Evolutionary conservation across 2,888 invertebrate genomes (phyloP).

Genomic region (Aspidiotus destructor): DNA sequence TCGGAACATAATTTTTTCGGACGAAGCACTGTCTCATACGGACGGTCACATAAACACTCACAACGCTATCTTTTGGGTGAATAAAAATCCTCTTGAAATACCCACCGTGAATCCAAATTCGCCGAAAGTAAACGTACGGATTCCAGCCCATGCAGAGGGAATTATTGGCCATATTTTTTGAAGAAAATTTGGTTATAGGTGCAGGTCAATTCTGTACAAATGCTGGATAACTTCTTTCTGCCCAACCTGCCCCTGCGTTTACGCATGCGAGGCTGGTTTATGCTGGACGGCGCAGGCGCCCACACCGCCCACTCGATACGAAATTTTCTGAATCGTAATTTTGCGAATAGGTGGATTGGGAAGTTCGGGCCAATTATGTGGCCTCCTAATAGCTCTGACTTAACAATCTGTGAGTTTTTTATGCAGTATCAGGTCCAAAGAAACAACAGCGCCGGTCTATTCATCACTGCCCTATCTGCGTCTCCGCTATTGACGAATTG

Average conservation of each 20-base stretch:
- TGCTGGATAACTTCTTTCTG: not conserved
- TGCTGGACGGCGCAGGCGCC: constrained; percentile 1
- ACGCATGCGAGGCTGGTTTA: not conserved
- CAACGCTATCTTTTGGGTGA: not conserved
- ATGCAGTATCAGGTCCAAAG: no score
- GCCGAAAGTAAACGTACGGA: constrained; percentile 4
- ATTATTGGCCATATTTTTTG: constrained; percentile 8
- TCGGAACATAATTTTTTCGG: not conserved
- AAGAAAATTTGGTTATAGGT: not conserved
- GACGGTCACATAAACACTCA: not conserved
- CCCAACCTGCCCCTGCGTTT: not conserved
- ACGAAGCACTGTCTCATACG: constrained; percentile 5
- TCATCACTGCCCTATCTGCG: no score
- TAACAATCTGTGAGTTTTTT: not conserved
- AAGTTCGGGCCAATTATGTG: not conserved
- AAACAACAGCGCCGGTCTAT: no score
- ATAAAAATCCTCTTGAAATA: not conserved
- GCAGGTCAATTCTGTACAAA: not conserved
- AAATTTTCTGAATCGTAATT: not conserved
- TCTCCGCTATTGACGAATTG: no score
- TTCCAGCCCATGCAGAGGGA: not conserved
- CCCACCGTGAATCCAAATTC: not conserved
- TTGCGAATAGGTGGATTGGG: not conserved
- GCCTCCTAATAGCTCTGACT: constrained; percentile 6
- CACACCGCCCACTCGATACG: not conserved